Evolutionary conservation across 1,140 invertebrate genomes (phyloP).

Genomic region (Drosophila jambulina): DNA sequence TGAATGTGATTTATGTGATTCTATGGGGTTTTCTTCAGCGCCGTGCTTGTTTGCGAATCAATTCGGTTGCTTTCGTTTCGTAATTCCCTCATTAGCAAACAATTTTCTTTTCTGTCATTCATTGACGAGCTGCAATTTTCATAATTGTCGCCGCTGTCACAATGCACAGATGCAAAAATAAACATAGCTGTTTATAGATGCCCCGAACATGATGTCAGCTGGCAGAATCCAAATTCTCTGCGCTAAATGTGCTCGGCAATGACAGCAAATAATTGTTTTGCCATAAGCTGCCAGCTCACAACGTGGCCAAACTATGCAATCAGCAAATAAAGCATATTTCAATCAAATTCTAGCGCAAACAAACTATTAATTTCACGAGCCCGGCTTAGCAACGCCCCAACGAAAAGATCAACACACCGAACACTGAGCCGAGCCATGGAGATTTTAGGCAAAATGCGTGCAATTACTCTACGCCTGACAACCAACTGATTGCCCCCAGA

Average conservation of each 20-base stretch:
- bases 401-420: slow-evolving; percentile 41
- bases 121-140: slow-evolving; percentile 54
- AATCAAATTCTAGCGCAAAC: slow-evolving; percentile 60
- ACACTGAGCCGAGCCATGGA: slow-evolving; percentile 45
- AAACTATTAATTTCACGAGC: slow-evolving; percentile 55
- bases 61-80: slow-evolving; percentile 57
- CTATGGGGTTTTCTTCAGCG: slow-evolving; percentile 55
- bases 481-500: slow-evolving; percentile 59
- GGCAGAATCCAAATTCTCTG: slow-evolving; percentile 17
- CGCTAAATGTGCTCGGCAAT: slow-evolving; percentile 28
- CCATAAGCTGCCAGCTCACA: slow-evolving; percentile 51
- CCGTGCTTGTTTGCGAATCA: slow-evolving; percentile 31
- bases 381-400: slow-evolving; percentile 35
- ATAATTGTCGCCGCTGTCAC: slow-evolving; percentile 54
- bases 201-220: slow-evolving; percentile 56
- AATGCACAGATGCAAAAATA: slow-evolving; percentile 32
- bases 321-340: slow-evolving; percentile 64
- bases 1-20: slow-evolving; percentile 72
- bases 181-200: slow-evolving; percentile 38
- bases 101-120: slow-evolving; percentile 52
- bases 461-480: slow-evolving; percentile 67
- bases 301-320: slow-evolving; percentile 31
- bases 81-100: slow-evolving; percentile 61
- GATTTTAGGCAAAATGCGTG: slow-evolving; percentile 57
- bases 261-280: slow-evolving; percentile 65